A percentile compares a stretch with the other conserved stretches of the same genome.
Evolutionary conservation across 2,113 vertebrate genomes (phyloP).

Genomic region (Ramphastos sulfuratus): DNA sequence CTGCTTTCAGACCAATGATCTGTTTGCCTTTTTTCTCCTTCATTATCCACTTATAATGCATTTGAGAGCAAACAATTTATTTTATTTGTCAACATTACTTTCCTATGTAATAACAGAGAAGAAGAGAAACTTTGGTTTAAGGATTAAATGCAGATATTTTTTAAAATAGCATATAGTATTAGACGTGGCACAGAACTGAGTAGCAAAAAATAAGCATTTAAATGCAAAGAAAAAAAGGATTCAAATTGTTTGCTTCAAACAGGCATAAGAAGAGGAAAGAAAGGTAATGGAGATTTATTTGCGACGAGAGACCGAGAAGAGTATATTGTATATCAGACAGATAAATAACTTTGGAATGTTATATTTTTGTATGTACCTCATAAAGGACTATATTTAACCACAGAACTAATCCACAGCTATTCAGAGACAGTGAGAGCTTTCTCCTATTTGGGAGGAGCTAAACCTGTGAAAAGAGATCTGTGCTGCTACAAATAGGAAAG

Average conservation of each 20-base stretch:
- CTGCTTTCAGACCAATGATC: conserved; percentile 53
- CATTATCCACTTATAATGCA: conserved; percentile 53
- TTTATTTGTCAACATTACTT: conserved; percentile 60
- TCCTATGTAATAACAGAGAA: conserved; percentile 31
- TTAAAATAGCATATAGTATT: neutral
- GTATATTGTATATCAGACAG: neutral
- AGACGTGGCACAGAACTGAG: conserved; percentile 36
- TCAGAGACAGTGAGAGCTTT: neutral
- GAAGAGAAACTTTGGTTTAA: conserved; percentile 63
- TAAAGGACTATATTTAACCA: neutral
- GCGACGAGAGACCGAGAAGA: neutral
- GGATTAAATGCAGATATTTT: conserved; percentile 57
- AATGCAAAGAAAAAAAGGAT: conserved; percentile 17
- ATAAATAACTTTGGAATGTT: neutral
- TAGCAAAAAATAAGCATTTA: conserved; percentile 48
- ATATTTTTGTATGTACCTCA: neutral
- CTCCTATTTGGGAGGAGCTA: neutral
- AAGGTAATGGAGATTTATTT: neutral
- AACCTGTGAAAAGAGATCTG: neutral
- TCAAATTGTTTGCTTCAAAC: conserved; percentile 50
- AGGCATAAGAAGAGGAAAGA: conserved; percentile 7
- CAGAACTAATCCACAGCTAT: neutral
- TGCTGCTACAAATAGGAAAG: neutral
- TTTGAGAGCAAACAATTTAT: conserved; percentile 62
- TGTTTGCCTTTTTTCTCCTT: conserved; percentile 30